Percentiles rank a stretch among this genome's conserved stretches.
Conservation (phyloP, 2,113 vertebrate species). For the Otolemur garnettii region DNA sequence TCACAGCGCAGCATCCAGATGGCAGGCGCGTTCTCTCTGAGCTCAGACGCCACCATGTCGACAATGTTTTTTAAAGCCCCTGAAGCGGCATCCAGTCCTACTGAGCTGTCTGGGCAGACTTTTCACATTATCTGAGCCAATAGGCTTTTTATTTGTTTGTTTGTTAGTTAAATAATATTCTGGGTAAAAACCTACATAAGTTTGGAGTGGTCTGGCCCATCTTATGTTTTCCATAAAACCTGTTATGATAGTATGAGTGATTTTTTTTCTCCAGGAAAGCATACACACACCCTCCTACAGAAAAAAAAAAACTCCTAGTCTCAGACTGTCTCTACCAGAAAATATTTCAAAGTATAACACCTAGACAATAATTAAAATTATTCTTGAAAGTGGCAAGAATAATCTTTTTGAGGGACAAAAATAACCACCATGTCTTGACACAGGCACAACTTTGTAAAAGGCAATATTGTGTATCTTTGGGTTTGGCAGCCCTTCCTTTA, state of each 20-base stretch:
- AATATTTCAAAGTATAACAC: not conserved
- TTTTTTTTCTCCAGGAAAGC: not conserved
- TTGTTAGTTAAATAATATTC: not conserved
- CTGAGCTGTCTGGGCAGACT: not conserved
- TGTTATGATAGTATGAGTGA: not conserved
- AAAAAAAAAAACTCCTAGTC: not conserved
- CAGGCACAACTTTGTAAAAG: not conserved
- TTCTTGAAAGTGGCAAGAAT: not conserved
- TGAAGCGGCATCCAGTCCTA: not conserved
- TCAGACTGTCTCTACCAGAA: not conserved
- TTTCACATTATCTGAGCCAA: not conserved
- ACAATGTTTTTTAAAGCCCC: not conserved
- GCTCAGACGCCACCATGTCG: not conserved
- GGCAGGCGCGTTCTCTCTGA: not conserved
- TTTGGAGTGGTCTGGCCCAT: not conserved
- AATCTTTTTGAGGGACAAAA: not conserved
- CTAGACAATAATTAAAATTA: not conserved
- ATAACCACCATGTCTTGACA: not conserved
- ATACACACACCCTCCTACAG: not conserved
- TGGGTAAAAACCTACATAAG: not conserved
- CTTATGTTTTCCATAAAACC: not conserved
- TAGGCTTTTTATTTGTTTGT: not conserved
- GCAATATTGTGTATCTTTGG: not conserved
- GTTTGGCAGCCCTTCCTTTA: not conserved
- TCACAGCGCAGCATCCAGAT: not conserved